Percentiles rank a stretch among this genome's conserved stretches.
Evolutionary conservation across 2,888 invertebrate genomes (phyloP).

Genomic region (Yponomeuta malinellus): DNA sequence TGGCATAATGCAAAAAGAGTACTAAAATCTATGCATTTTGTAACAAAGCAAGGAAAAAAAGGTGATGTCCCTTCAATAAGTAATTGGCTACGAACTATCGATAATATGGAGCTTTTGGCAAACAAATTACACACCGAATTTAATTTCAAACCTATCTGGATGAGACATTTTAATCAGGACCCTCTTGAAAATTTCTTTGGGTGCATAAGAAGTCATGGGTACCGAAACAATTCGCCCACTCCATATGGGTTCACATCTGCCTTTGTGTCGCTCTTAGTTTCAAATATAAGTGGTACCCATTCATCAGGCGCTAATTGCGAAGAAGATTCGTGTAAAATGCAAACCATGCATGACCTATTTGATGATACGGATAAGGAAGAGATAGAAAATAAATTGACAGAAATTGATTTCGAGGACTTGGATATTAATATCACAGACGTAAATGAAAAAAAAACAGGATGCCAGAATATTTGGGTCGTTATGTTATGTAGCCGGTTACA

Average conservation of each 20-base stretch:
- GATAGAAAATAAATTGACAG: too few relatives aligned
- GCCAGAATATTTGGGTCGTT: too few relatives aligned
- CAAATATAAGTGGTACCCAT: neutral
- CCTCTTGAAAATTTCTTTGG: constrained; percentile 18
- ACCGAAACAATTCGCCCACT: constrained; percentile 13
- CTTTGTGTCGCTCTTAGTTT: constrained; percentile 1
- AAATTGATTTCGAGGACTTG: too few relatives aligned
- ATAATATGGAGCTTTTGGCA: constrained; percentile 12
- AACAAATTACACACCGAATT: neutral
- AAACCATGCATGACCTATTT: too few relatives aligned
- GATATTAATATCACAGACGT: too few relatives aligned
- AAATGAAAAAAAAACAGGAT: too few relatives aligned
- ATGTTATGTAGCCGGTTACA: too few relatives aligned
- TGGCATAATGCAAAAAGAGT: too few relatives aligned
- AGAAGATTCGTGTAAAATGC: neutral
- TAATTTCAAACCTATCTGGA: constrained; percentile 14
- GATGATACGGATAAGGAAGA: too few relatives aligned
- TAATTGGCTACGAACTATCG: constrained; percentile 16
- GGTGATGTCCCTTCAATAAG: constrained; percentile 12
- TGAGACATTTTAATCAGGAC: constrained; percentile 16
- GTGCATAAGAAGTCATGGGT: constrained; percentile 17
- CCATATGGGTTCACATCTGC: constrained; percentile 16
- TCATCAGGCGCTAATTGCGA: neutral
- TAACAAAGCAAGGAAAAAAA: neutral
- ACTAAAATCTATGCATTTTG: too few relatives aligned